These are phyloP conservation scores for Esperia sulphurella DNA, from an alignment of 2,888 invertebrate genomes.

Conservation along the genomic window DNA sequence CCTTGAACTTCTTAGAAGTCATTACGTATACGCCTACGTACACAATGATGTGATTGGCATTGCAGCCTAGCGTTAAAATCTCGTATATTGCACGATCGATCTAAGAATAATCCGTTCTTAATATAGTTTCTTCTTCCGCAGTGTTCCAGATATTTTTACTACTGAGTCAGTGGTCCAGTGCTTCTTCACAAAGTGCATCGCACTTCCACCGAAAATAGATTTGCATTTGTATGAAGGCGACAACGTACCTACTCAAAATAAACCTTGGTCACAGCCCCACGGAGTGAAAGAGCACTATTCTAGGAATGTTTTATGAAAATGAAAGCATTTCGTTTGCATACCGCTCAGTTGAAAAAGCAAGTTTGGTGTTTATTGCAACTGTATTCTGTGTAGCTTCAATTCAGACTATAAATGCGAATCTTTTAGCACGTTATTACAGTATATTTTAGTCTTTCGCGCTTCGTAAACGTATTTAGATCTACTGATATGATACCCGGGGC, in stretches of 20 bases:
- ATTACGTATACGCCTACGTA: neutral
- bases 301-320: constrained; percentile 20
- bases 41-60: neutral
- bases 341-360: neutral
- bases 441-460: no score
- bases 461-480: no score
- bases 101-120: constrained; percentile 8
- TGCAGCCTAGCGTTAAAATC: neutral
- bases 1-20: no score
- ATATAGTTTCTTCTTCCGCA: constrained; percentile 10
- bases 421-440: no score
- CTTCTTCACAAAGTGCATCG: constrained; percentile 56
- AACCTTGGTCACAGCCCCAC: constrained; percentile 19
- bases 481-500: no score
- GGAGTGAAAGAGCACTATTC: constrained; percentile 13
- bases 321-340: constrained; percentile 15
- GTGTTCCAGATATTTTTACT: constrained; percentile 24
- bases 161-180: constrained; percentile 27
- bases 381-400: no score
- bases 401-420: no score
- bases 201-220: constrained; percentile 51
- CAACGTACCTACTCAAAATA: constrained; percentile 26
- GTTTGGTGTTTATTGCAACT: no score
- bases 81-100: neutral
- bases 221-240: constrained; percentile 30